Percentiles rank a stretch among this genome's conserved stretches.
Conservation (phyloP, 2,797 vertebrate species). For the Simalia tracyae region DNA sequence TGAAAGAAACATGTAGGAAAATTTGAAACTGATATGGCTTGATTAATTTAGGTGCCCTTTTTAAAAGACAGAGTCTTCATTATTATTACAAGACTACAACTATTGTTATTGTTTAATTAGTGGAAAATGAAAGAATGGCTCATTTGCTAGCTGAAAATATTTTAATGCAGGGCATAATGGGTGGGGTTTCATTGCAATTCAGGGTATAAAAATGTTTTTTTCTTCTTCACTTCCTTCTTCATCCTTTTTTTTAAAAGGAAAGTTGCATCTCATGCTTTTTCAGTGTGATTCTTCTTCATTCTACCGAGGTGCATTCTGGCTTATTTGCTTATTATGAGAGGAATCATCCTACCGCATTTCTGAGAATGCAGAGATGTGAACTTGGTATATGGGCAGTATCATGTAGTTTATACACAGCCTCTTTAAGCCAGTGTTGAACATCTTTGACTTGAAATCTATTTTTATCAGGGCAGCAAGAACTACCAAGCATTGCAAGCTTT, state of each 20-base stretch:
- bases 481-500: neutral
- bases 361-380: constrained; percentile 22
- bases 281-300: neutral
- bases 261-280: neutral
- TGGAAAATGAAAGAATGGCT: constrained; percentile 11
- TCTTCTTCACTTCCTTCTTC: constrained; percentile 12
- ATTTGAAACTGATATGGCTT: constrained; percentile 11
- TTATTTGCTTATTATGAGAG: neutral
- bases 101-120: constrained; percentile 15
- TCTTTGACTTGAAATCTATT: neutral
- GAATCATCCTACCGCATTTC: neutral
- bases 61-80: neutral
- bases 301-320: neutral
- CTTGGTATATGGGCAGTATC: neutral
- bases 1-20: constrained; percentile 16
- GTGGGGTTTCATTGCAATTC: neutral
- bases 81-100: neutral
- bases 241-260: neutral
- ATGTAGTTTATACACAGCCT: neutral
- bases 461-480: neutral
- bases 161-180: neutral
- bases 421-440: neutral
- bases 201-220: constrained; percentile 16
- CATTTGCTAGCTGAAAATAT: constrained; percentile 17
- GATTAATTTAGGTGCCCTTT: constrained; percentile 3